phyloP scores from a whole-genome alignment of 1,140 invertebrate species.

The Drosophila fuyamai region DNA sequence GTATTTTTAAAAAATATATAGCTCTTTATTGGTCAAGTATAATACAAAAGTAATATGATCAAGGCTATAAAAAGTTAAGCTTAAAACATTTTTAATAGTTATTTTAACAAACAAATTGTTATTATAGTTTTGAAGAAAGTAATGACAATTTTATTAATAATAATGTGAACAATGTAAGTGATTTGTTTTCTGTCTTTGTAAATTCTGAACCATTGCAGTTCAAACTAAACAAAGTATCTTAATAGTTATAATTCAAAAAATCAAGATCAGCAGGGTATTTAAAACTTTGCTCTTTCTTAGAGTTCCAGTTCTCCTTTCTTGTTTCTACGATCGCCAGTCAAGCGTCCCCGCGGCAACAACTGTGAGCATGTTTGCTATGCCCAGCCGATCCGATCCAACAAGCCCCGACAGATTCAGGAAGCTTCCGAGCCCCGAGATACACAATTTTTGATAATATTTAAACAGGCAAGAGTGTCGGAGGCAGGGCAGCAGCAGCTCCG shows the following conservation, averaged over 20 bases:
- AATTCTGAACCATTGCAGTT: too few relatives aligned
- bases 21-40: too few relatives aligned
- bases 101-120: too few relatives aligned
- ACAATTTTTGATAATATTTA: constrained; percentile 80
- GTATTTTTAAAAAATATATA: too few relatives aligned
- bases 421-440: constrained; percentile 72
- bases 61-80: too few relatives aligned
- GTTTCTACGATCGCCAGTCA: constrained; percentile 65
- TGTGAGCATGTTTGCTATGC: constrained; percentile 70
- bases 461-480: constrained; percentile 49
- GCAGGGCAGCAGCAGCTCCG: constrained; percentile 17
- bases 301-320: background rate
- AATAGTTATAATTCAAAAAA: background rate
- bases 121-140: too few relatives aligned
- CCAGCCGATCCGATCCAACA: constrained; percentile 35
- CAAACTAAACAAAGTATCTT: too few relatives aligned
- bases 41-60: too few relatives aligned
- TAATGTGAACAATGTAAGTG: too few relatives aligned
- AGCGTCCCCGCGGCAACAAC: constrained; percentile 64
- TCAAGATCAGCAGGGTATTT: background rate
- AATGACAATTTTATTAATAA: too few relatives aligned
- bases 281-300: background rate
- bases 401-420: constrained; percentile 69
- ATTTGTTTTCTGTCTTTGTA: too few relatives aligned
- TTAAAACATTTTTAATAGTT: too few relatives aligned